A percentile compares a stretch with the other conserved stretches of the same genome.
These are phyloP conservation scores for Sitobion miscanthi DNA, from an alignment of 1,140 invertebrate species.

Conservation along the genomic window DNA sequence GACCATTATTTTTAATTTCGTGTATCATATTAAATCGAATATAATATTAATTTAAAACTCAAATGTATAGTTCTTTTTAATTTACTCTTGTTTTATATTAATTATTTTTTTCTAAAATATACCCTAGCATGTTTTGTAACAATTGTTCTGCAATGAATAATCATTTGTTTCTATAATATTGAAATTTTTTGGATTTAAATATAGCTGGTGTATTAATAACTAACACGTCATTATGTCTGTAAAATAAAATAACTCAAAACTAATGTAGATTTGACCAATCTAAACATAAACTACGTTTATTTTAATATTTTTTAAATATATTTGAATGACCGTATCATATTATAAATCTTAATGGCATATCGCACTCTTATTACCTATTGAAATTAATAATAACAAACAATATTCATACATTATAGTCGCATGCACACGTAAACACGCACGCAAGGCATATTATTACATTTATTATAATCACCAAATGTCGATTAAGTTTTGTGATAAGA, in stretches of 20 bases:
- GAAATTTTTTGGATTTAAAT: background rate
- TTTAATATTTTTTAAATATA: background rate
- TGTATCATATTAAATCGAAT: background rate
- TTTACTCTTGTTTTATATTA: background rate
- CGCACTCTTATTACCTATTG: background rate
- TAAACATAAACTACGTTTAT: background rate
- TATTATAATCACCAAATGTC: background rate
- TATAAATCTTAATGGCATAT: constrained; percentile 16
- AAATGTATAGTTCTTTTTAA: background rate
- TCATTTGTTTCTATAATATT: background rate
- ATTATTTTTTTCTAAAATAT: background rate
- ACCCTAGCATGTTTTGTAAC: background rate
- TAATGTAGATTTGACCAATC: background rate
- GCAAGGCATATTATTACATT: background rate
- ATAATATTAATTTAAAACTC: background rate
- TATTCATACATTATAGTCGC: background rate
- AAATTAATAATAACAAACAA: constrained; percentile 28
- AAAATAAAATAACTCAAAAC: background rate
- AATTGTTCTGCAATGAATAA: background rate
- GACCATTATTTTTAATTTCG: background rate
- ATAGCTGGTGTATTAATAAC: background rate
- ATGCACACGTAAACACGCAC: background rate
- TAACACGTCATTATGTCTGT: background rate
- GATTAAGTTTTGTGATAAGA: background rate
- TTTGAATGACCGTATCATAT: background rate